These are phyloP conservation scores for Danio albolineatus DNA, from an alignment of 2,797 vertebrate genomes.

Conservation along the genomic window DNA sequence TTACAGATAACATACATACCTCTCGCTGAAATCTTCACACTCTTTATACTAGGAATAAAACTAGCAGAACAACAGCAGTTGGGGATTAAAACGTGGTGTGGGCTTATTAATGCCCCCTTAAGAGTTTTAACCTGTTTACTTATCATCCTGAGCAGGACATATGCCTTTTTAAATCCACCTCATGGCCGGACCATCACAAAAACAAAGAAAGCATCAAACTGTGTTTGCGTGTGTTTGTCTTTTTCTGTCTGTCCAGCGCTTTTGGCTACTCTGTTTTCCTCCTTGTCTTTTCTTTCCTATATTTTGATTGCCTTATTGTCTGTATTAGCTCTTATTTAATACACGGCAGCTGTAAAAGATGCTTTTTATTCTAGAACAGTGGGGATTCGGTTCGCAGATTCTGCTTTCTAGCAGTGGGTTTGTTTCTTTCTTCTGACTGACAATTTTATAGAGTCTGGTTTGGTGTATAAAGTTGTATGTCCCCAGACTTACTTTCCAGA, in stretches of 20 bases:
- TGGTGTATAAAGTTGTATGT: slow-evolving; percentile 59
- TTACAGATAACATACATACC: slow-evolving; percentile 31
- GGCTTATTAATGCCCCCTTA: slow-evolving; percentile 35
- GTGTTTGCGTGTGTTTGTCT: slow-evolving; percentile 15
- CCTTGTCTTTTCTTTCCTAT: slow-evolving; percentile 33
- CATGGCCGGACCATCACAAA: slow-evolving; percentile 13
- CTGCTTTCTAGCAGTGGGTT: slow-evolving; percentile 40
- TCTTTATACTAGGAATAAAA: slow-evolving; percentile 39
- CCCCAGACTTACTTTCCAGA: slow-evolving; percentile 59
- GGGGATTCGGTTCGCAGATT: slow-evolving; percentile 57
- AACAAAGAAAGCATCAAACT: slow-evolving; percentile 28
- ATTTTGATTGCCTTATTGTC: slow-evolving; percentile 64
- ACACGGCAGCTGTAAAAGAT: slow-evolving; percentile 62
- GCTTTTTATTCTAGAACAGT: slow-evolving; percentile 68
- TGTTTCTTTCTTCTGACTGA: slow-evolving; percentile 57
- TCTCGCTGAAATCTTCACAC: slow-evolving; percentile 24
- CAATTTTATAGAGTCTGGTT: slow-evolving; percentile 63
- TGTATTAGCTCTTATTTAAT: slow-evolving; percentile 68
- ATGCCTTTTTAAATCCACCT: slow-evolving; percentile 37
- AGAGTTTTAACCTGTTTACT: slow-evolving; percentile 38
- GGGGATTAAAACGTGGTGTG: slow-evolving; percentile 42
- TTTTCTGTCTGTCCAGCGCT: slow-evolving; percentile 14
- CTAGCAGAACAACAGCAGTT: slow-evolving; percentile 41
- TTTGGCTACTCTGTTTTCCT: slow-evolving; percentile 39
- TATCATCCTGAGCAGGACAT: slow-evolving; percentile 29